Evolutionary conservation across 1,140 invertebrate genomes (phyloP).

Genomic region (Bombus superbus): DNA sequence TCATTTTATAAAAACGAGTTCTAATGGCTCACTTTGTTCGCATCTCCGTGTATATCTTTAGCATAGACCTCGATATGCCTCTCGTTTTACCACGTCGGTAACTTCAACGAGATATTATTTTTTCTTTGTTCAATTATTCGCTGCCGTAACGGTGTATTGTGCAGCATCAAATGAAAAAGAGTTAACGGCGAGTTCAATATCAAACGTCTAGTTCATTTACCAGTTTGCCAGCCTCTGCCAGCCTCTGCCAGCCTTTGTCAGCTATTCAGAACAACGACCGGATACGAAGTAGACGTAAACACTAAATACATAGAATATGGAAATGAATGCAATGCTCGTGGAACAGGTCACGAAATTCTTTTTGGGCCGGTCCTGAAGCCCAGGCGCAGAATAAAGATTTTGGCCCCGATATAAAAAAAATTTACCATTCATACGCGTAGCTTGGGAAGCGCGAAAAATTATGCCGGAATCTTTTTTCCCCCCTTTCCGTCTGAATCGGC

Average conservation of each 20-base stretch:
- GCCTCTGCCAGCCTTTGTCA: slow-evolving; percentile 24
- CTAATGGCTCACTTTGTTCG: neutral
- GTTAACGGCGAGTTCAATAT: slow-evolving; percentile 42
- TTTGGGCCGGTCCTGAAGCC: slow-evolving; percentile 18
- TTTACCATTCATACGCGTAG: slow-evolving; percentile 34
- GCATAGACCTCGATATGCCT: neutral
- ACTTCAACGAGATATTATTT: slow-evolving; percentile 23
- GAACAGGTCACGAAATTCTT: slow-evolving; percentile 54
- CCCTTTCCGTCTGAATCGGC: slow-evolving; percentile 10
- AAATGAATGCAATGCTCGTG: slow-evolving; percentile 49
- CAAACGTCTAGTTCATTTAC: slow-evolving; percentile 53
- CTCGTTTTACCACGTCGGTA: neutral
- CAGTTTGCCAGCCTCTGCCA: slow-evolving; percentile 24
- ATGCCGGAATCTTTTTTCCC: slow-evolving; percentile 22
- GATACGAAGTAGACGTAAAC: slow-evolving; percentile 56
- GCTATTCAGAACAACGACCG: slow-evolving; percentile 39
- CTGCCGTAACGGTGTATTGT: slow-evolving; percentile 10
- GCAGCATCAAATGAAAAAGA: slow-evolving; percentile 27
- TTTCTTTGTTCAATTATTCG: slow-evolving; percentile 22
- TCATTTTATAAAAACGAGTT: neutral
- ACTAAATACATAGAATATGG: slow-evolving; percentile 56
- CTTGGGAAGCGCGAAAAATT: slow-evolving; percentile 55
- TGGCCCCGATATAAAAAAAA: neutral
- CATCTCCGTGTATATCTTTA: neutral
- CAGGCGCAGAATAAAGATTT: slow-evolving; percentile 29